A percentile compares a stretch with the other conserved stretches of the same genome.
phyloP scores from a whole-genome alignment of 2,113 vertebrate genomes.

The Anolis carolinensis region DNA sequence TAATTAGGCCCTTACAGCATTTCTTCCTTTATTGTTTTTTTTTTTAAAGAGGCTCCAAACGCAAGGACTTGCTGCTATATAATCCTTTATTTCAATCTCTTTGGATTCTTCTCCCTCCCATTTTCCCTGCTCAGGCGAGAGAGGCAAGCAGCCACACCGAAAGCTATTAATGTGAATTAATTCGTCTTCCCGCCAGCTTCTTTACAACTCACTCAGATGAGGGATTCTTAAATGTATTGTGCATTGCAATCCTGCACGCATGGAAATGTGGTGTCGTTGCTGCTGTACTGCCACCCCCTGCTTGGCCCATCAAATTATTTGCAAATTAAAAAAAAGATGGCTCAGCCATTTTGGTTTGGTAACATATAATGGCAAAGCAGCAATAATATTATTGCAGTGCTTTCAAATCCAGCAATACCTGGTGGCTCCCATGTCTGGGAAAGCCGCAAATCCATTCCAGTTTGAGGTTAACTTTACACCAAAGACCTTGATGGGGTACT shows the following conservation, averaged over 20 bases:
- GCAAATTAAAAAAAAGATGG: slow-evolving; percentile 31
- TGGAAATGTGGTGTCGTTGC: slow-evolving; percentile 47
- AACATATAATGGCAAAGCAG: too few species aligned
- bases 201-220: slow-evolving; percentile 66
- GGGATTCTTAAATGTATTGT: slow-evolving; percentile 67
- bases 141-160: slow-evolving; percentile 43
- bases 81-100: slow-evolving; percentile 49
- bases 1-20: slow-evolving; percentile 28
- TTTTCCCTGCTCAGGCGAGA: slow-evolving; percentile 25
- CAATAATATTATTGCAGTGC: too few species aligned
- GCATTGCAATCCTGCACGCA: slow-evolving; percentile 65
- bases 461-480: too few species aligned
- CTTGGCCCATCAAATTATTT: background rate
- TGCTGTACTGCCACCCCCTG: slow-evolving; percentile 30
- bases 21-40: background rate
- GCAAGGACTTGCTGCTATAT: slow-evolving; percentile 39
- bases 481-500: too few species aligned
- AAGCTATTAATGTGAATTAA: slow-evolving; percentile 75
- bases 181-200: slow-evolving; percentile 71
- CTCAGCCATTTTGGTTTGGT: background rate
- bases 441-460: too few species aligned
- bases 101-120: background rate
- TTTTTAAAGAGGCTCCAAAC: slow-evolving; percentile 23
- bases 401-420: too few species aligned
- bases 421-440: too few species aligned